These are phyloP conservation scores for Netelia inedita DNA, from an alignment of 2,888 invertebrate genomes.

Conservation along the genomic window DNA sequence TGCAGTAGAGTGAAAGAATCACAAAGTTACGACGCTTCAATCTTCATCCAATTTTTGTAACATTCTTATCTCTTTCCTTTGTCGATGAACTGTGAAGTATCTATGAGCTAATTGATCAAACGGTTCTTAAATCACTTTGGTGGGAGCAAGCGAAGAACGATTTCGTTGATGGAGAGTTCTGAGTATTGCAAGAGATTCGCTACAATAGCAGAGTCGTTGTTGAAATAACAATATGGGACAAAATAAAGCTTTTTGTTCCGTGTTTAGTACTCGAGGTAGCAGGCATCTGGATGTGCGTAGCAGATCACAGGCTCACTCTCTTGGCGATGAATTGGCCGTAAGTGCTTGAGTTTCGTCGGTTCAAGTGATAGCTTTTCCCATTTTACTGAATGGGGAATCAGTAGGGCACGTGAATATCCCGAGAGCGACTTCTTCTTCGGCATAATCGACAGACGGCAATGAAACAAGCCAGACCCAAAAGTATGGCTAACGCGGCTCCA, in stretches of 20 bases:
- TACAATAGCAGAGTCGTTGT: conserved; percentile 28
- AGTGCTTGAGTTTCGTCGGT: conserved; percentile 6
- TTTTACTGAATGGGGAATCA: conserved; percentile 79
- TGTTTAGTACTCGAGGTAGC: background rate
- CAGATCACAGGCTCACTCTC: background rate
- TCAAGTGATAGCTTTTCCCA: background rate
- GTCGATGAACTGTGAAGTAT: background rate
- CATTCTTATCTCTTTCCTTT: conserved; percentile 5
- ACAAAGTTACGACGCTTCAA: conserved; percentile 26
- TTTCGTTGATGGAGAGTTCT: background rate
- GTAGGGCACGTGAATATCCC: conserved; percentile 88
- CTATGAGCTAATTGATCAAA: background rate
- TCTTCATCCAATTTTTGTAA: conserved; percentile 1
- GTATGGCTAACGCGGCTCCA: conserved; percentile 88
- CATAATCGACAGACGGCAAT: conserved; percentile 88
- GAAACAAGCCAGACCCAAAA: conserved; percentile 87
- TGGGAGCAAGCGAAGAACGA: background rate
- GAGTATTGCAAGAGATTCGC: background rate
- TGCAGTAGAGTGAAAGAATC: conserved; percentile 17
- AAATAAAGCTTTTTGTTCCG: background rate
- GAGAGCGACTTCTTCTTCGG: conserved; percentile 87
- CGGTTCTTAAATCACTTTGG: conserved; percentile 29
- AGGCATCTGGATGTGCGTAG: background rate
- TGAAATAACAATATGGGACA: background rate
- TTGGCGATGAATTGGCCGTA: background rate